These are phyloP conservation scores for Polypterus bichir DNA, from an alignment of 2,113 vertebrate species.

Conservation along the genomic window DNA sequence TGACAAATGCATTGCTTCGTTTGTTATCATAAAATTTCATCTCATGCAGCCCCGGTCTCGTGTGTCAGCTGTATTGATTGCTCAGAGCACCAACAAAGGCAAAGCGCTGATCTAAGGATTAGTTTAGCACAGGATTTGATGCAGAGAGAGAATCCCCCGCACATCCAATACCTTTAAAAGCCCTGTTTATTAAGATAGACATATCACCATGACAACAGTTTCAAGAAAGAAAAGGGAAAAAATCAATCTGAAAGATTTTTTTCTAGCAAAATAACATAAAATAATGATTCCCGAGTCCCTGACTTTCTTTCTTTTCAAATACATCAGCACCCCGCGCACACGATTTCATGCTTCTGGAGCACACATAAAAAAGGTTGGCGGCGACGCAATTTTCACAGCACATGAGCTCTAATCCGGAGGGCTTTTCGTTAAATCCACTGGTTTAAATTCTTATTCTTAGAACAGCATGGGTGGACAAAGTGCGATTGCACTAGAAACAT, in stretches of 20 bases:
- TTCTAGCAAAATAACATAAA: too few relatives aligned
- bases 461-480: slow-evolving; percentile 32
- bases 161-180: slow-evolving; percentile 29
- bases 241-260: not conserved
- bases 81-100: slow-evolving; percentile 24
- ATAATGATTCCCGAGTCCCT: too few relatives aligned
- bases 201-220: slow-evolving; percentile 38
- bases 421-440: slow-evolving; percentile 45
- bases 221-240: slow-evolving; percentile 19
- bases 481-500: slow-evolving; percentile 35
- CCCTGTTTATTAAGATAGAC: slow-evolving; percentile 30
- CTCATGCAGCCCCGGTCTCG: not conserved
- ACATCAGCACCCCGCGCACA: too few relatives aligned
- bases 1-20: too few relatives aligned
- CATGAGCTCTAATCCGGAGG: slow-evolving; percentile 38
- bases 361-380: slow-evolving; percentile 24
- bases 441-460: slow-evolving; percentile 48
- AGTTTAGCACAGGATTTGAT: slow-evolving; percentile 39
- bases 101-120: slow-evolving; percentile 35
- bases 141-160: slow-evolving; percentile 27
- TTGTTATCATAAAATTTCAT: not conserved
- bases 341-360: slow-evolving; percentile 9
- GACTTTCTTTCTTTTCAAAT: too few relatives aligned
- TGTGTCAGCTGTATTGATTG: slow-evolving; percentile 31
- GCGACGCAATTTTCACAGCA: slow-evolving; percentile 32